Percentiles rank a stretch among this genome's conserved stretches.
phyloP scores from a whole-genome alignment of 2,888 invertebrate genomes.

The Cylindroiulus punctatus region DNA sequence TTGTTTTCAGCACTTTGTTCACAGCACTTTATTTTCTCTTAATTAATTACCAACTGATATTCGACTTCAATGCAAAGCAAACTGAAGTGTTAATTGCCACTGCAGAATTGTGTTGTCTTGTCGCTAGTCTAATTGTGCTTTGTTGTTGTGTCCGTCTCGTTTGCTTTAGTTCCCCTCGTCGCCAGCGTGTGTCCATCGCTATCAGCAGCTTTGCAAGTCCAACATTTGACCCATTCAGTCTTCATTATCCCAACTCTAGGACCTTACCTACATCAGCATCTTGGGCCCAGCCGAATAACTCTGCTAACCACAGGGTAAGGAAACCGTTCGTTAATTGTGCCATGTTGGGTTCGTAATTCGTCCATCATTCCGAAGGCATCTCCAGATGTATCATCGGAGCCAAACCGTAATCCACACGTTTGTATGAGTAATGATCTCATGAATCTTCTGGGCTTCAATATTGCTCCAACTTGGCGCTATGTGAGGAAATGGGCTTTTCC shows the following conservation, averaged over 20 bases:
- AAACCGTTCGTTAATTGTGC: neutral
- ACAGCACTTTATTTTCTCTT: too few species aligned
- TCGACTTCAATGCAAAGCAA: neutral
- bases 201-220: conserved; percentile 40
- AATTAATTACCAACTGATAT: too few species aligned
- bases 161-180: conserved; percentile 52
- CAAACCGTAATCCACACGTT: neutral
- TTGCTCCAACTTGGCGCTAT: conserved; percentile 55
- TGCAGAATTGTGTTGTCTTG: neutral
- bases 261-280: conserved; percentile 59
- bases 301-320: conserved; percentile 47
- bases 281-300: conserved; percentile 60
- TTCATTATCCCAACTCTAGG: conserved; percentile 56
- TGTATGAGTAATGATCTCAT: neutral
- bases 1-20: too few species aligned
- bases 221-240: conserved; percentile 55
- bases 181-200: conserved; percentile 51
- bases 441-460: conserved; percentile 55
- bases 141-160: neutral
- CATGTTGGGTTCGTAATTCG: neutral
- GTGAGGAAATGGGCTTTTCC: too few species aligned
- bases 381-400: neutral
- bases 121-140: neutral
- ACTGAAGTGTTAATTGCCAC: neutral
- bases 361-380: neutral